A percentile compares a stretch with the other conserved stretches of the same genome.
Conservation (phyloP, 2,113 vertebrate genomes). For the Daboia siamensis region DNA sequence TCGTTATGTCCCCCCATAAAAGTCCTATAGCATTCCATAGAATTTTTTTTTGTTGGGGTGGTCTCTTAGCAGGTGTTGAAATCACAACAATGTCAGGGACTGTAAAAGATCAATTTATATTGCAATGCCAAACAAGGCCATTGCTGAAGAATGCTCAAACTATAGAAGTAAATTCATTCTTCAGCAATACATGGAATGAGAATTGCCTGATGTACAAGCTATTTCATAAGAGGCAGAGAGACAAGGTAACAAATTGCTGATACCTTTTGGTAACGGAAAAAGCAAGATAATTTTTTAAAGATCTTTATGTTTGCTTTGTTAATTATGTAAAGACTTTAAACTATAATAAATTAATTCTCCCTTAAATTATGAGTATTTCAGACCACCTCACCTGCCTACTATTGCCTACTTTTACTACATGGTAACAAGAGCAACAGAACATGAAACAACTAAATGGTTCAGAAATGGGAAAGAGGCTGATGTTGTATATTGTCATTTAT, state of each 20-base stretch:
- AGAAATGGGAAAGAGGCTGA: background rate
- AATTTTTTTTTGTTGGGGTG: background rate
- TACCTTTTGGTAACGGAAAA: background rate
- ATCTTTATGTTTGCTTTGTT: background rate
- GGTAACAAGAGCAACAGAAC: background rate
- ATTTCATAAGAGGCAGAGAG: background rate
- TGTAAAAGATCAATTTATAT: background rate
- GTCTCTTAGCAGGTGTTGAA: background rate
- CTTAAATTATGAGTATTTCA: background rate
- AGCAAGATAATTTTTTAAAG: background rate
- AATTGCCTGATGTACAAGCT: background rate
- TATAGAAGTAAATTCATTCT: background rate
- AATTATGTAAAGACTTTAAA: background rate
- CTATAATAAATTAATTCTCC: background rate
- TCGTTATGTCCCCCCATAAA: background rate
- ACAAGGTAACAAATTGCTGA: background rate
- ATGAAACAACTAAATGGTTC: background rate
- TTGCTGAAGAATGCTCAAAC: background rate
- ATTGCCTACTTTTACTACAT: background rate
- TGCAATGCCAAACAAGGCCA: background rate
- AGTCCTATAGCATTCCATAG: background rate
- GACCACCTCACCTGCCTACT: background rate
- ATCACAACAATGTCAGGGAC: background rate
- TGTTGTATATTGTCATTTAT: background rate
- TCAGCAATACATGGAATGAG: background rate